Evolutionary conservation across 2,113 vertebrate genomes (phyloP).

Genomic region (Cyanoramphus novaezelandiae): DNA sequence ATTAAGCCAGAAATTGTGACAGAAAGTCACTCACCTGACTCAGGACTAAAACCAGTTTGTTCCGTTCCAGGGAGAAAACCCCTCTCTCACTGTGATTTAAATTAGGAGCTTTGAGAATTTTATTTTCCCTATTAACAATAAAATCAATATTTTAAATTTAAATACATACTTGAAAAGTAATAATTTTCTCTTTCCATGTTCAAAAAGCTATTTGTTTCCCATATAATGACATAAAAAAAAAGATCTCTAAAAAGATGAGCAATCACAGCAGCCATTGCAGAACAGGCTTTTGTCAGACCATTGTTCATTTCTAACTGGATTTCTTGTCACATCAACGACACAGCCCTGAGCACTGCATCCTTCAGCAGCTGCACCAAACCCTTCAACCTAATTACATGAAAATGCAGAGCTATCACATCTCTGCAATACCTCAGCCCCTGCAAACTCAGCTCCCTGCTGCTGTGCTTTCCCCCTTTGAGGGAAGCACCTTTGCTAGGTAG

Average conservation of each 20-base stretch:
- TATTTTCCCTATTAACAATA: fast-evolving
- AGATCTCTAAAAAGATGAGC: no score
- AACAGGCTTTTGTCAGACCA: not conserved
- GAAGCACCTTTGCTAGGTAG: no score
- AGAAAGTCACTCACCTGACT: not conserved
- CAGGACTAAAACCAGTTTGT: fast-evolving
- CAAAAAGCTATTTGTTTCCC: not conserved
- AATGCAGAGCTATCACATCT: fast-evolving
- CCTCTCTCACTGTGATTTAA: fast-evolving
- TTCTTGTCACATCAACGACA: fast-evolving
- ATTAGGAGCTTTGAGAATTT: not conserved
- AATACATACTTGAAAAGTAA: not conserved
- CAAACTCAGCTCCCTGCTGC: not conserved
- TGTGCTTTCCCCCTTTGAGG: not conserved
- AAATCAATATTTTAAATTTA: not conserved
- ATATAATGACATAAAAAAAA: not conserved
- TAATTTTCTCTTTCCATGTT: not conserved
- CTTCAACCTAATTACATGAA: no score
- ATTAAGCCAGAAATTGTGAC: not conserved
- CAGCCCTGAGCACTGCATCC: not conserved
- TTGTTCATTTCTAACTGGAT: no score
- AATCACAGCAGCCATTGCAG: fast-evolving
- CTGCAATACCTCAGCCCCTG: fast-evolving
- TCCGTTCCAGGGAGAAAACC: not conserved
- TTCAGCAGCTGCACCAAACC: not conserved